These are phyloP conservation scores for Saiga tatarica DNA, from an alignment of 2,113 vertebrate genomes.

Conservation along the genomic window DNA sequence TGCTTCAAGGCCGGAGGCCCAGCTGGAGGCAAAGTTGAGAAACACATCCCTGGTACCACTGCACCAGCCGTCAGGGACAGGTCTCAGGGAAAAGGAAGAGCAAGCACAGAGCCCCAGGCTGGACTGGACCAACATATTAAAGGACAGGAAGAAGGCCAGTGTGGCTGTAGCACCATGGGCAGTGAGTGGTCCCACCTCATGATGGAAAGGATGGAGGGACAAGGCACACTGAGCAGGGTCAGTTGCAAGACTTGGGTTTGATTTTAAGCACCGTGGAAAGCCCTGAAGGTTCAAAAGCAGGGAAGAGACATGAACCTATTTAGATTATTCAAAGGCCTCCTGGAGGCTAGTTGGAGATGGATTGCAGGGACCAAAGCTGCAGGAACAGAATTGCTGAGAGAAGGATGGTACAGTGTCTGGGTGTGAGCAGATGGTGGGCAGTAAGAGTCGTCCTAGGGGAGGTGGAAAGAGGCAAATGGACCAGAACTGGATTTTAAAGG, in stretches of 20 bases:
- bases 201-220: no score
- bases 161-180: neutral
- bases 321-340: neutral
- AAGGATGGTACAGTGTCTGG: neutral
- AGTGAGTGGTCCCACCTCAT: neutral
- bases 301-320: neutral
- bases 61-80: neutral
- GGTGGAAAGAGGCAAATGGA: neutral
- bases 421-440: neutral
- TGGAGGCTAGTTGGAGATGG: neutral
- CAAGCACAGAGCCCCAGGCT: neutral
- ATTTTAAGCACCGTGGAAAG: neutral
- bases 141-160: neutral
- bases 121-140: rapidly evolving
- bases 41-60: neutral
- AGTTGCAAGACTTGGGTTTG: neutral
- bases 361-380: neutral
- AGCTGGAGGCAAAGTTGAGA: neutral
- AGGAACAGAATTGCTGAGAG: neutral
- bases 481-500: neutral
- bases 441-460: no score
- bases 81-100: neutral
- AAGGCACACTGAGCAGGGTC: rapidly evolving
- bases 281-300: neutral
- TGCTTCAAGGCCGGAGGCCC: neutral